Conservation (phyloP, 2,797 vertebrate genomes). For the Leontopithecus rosalia region DNA sequence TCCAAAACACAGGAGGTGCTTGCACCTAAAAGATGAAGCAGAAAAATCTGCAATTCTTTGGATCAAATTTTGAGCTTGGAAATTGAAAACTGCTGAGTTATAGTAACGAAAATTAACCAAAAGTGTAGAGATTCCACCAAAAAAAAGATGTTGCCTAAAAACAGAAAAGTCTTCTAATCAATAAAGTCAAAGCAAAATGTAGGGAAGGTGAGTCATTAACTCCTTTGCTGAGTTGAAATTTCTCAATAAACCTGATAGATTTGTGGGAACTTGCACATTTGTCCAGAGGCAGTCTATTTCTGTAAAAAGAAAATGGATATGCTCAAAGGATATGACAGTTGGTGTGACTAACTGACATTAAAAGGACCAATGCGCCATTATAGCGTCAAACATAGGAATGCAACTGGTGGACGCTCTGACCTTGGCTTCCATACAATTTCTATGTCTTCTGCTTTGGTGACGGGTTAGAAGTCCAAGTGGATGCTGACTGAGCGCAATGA, state of each 20-base stretch:
- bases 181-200: not conserved
- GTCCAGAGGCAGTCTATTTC: not conserved
- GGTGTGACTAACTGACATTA: not conserved
- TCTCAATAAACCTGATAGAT: not conserved
- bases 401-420: not conserved
- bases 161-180: not conserved
- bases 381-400: not conserved
- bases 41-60: not conserved
- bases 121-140: not conserved
- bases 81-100: not conserved
- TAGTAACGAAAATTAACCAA: not conserved
- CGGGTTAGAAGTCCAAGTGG: not conserved
- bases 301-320: not conserved
- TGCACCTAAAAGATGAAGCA: not conserved
- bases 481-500: not conserved
- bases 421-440: not conserved
- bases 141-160: not conserved
- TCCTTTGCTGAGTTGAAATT: not conserved
- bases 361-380: not conserved
- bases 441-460: too few relatives aligned
- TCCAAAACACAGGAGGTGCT: not conserved
- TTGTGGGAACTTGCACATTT: not conserved
- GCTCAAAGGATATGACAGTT: not conserved
- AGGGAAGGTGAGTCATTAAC: not conserved
- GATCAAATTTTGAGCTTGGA: not conserved